Evolutionary conservation across 1,140 invertebrate species (phyloP), one percentile per base, ranked within the genome.

Genomic region (Rhopalosiphum maidis): DNA sequence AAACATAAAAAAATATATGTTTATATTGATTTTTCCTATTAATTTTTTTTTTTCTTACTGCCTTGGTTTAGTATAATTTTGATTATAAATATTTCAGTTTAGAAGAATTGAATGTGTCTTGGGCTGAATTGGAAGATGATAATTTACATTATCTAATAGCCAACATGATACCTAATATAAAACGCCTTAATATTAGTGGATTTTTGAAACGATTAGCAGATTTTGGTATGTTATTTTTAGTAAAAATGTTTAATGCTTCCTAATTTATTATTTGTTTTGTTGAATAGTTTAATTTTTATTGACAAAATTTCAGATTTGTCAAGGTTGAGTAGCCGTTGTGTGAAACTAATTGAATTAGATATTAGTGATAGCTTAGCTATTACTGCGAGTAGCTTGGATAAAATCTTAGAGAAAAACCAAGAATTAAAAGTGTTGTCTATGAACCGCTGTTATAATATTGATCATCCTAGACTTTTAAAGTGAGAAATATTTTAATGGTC

Each of bases 281-380:
- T 68, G 25, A 68, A n/a, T 3, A n/a, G 4, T n/a, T 68, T 60
- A 30, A 68, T 68, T 68, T n/a, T 15, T 68, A 68, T 51, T 88
- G 85, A 43, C 21, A 77, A 77, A 94, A 90, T 94, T 94, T 94
- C 95, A 98, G 98, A 97, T 96, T 95, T 98, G 30, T 94, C 95
- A 25, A 95, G 96, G 68, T 95, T 98, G 86, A 96, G 96, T 2
- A 95, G 95, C 51, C 96, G 96, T 22, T 98, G 97, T 95, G 96
- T 97, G 0, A 95, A 96, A 82, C 95, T 99, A n/a, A 95, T 97
- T 55, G 98, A 98, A 95, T 95, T 99, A 85, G 98, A 99, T 95
- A 95, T 98, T 86, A 98, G 98, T 93, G 98, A 99, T 95, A 97
- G 97, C 94, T 96, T 97, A n/a, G 95, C 96, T 41, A 95, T 99